phyloP scores from a whole-genome alignment of 2,113 vertebrate genomes.

The Carassius gibelio region DNA sequence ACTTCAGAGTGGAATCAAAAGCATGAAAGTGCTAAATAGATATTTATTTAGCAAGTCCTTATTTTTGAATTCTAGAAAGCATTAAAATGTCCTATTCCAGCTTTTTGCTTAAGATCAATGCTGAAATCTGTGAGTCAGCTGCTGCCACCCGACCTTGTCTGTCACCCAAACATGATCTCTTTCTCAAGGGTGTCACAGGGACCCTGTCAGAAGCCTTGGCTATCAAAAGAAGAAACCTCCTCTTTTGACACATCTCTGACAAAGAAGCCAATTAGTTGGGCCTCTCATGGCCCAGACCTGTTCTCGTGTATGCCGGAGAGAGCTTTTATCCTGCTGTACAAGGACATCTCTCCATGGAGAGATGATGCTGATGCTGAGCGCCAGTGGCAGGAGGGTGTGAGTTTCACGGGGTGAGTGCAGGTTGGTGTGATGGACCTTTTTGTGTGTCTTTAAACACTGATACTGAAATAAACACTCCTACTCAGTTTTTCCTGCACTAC shows the following conservation, averaged over 20 bases:
- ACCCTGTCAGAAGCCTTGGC: conserved; percentile 34
- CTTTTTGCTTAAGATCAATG: neutral
- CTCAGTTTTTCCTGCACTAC: neutral
- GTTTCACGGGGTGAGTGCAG: neutral
- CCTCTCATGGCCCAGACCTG: conserved; percentile 51
- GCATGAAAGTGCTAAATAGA: neutral
- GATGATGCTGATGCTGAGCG: neutral
- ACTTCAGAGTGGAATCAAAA: neutral
- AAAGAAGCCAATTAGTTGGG: conserved; percentile 58
- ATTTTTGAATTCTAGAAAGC: neutral
- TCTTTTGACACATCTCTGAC: conserved; percentile 53
- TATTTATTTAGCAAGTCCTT: neutral
- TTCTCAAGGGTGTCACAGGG: conserved; percentile 20
- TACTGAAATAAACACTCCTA: conserved; percentile 13
- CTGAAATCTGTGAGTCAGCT: neutral
- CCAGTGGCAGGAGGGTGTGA: neutral
- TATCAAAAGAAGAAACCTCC: conserved; percentile 45
- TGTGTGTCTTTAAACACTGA: neutral
- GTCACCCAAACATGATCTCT: conserved; percentile 7
- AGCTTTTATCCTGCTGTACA: conserved; percentile 54
- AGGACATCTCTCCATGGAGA: conserved; percentile 50
- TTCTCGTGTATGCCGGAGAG: conserved; percentile 48
- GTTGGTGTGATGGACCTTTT: conserved; percentile 8
- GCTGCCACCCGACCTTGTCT: neutral
- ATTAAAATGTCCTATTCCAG: neutral